phyloP scores from a whole-genome alignment of 1,140 invertebrate species.

The Drosophila novamexicana region DNA sequence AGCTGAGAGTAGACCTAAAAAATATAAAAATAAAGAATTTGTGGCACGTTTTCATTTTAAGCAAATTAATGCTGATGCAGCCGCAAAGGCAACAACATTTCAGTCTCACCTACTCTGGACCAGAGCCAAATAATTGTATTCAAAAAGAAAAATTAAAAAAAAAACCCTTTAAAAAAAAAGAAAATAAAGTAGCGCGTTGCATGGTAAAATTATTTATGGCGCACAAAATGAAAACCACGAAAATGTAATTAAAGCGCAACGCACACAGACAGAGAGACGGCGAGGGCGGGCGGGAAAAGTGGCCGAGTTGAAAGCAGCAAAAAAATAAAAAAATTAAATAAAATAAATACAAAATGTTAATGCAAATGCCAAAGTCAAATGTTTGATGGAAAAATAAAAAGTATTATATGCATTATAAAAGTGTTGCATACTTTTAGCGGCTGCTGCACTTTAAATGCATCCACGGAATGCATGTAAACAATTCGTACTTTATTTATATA shows the following conservation, averaged over 20 bases:
- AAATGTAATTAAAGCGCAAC: constrained; percentile 77
- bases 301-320: not conserved
- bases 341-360: constrained; percentile 54
- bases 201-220: constrained; percentile 74
- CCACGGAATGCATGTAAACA: constrained; percentile 17
- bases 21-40: constrained; percentile 22
- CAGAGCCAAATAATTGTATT: constrained; percentile 29
- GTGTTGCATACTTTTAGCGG: constrained; percentile 52
- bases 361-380: constrained; percentile 73
- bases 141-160: constrained; percentile 8
- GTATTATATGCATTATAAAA: constrained; percentile 28
- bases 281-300: constrained; percentile 8
- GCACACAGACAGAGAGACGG: constrained; percentile 29
- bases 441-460: constrained; percentile 60
- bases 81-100: constrained; percentile 23
- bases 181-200: constrained; percentile 18
- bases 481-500: constrained; percentile 52
- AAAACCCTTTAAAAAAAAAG: not conserved
- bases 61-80: constrained; percentile 54
- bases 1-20: constrained; percentile 26
- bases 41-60: constrained; percentile 46
- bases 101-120: constrained; percentile 24
- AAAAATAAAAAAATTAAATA: not conserved
- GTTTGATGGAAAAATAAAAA: constrained; percentile 30
- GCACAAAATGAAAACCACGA: constrained; percentile 68